These are phyloP conservation scores for Mythimna impura DNA, from an alignment of 2,888 invertebrate species.

Conservation along the genomic window DNA sequence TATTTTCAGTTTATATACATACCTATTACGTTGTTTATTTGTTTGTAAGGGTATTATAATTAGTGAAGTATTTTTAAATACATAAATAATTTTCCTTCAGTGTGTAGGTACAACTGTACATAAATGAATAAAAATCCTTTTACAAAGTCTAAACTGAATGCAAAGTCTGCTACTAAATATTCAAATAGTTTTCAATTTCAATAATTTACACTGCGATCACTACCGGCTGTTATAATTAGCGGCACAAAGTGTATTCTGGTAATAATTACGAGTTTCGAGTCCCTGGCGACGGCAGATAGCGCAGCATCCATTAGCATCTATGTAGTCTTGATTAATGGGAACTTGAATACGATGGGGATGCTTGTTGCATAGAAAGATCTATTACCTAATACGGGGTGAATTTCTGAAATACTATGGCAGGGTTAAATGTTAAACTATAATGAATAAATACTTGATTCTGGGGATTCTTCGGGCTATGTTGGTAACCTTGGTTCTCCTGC, in stretches of 20 bases:
- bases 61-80: no score
- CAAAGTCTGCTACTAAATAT: not conserved
- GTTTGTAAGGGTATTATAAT: no score
- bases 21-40: no score
- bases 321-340: conserved; percentile 27
- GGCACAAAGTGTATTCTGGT: conserved; percentile 45
- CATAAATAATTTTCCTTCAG: no score
- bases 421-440: no score
- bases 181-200: conserved; percentile 13
- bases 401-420: not conserved
- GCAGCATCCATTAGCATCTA: conserved; percentile 57
- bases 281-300: conserved; percentile 26
- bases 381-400: not conserved
- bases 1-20: no score
- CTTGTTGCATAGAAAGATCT: not conserved
- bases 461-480: no score
- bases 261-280: conserved; percentile 63
- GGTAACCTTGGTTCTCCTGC: no score
- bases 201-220: conserved; percentile 30
- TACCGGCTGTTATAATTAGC: conserved; percentile 58
- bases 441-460: no score
- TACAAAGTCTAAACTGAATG: no score
- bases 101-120: no score
- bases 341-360: conserved; percentile 1
- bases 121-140: no score